Evolutionary conservation across 2,888 invertebrate genomes (phyloP).

Genomic region (Dyspetes luteomarginatus): DNA sequence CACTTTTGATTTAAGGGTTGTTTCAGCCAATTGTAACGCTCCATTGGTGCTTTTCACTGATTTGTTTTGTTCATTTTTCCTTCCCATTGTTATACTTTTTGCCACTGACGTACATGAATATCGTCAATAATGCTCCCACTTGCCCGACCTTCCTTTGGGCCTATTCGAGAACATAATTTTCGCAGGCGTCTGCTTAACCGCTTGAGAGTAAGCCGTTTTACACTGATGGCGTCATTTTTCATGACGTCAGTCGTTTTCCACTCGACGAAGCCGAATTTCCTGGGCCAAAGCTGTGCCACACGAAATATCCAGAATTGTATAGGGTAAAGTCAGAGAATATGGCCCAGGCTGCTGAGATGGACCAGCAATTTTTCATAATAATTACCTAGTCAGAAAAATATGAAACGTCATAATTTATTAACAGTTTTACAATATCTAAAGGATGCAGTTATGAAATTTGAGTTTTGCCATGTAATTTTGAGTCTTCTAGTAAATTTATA

Average conservation of each 20-base stretch:
- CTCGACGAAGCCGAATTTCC: conserved; percentile 70
- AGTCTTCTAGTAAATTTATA: too few relatives aligned
- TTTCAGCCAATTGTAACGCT: conserved; percentile 36
- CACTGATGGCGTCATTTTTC: conserved; percentile 73
- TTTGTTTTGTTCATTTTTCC: conserved; percentile 7
- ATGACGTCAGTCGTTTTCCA: conserved; percentile 76
- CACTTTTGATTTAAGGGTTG: too few relatives aligned
- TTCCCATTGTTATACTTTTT: conserved; percentile 31
- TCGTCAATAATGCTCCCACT: conserved; percentile 36
- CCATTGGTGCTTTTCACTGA: conserved; percentile 20
- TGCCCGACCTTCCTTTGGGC: neutral
- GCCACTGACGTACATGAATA: conserved; percentile 30
- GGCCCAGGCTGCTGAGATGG: too few relatives aligned
- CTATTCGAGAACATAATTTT: conserved; percentile 49
- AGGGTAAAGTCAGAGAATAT: too few relatives aligned
- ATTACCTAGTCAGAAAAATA: too few relatives aligned
- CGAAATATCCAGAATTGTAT: conserved; percentile 66
- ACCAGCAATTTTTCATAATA: too few relatives aligned
- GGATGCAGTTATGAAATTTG: too few relatives aligned
- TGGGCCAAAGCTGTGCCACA: conserved; percentile 19
- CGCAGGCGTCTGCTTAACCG: conserved; percentile 66
- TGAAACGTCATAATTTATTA: too few relatives aligned
- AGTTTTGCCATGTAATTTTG: too few relatives aligned
- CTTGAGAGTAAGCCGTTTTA: conserved; percentile 68
- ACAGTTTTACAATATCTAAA: too few relatives aligned